Evolutionary conservation across 2,888 invertebrate genomes (phyloP), one percentile per base, ranked within the genome.

Genomic region (Nephrocerus scutellatus): DNA sequence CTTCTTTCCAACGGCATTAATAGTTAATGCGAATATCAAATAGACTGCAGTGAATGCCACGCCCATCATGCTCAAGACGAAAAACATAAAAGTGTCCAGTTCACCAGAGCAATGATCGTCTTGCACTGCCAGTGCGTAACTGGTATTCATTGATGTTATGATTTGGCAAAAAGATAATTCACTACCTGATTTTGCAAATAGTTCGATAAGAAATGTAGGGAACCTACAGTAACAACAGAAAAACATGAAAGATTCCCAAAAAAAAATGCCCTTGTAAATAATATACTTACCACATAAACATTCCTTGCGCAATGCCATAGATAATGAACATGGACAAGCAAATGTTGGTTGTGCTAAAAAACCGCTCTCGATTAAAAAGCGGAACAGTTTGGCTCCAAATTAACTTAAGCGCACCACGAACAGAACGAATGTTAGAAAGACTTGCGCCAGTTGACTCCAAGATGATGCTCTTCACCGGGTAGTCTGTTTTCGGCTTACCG

Each of bases 1-100:
- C 56, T 76, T 76, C 57, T 80, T 79, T 16, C 80, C 80, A 1
- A 71, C 50, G 2, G 59, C 44, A 45, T 74, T 72, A 14, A 78
- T 78, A 1, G 80, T 66, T 56, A 75, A 75, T 9, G 82, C 79
- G 13, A 80, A 79, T 15, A 76, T 52, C 21, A 80, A 55, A 59
- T 81, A 83, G 55, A 79, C 76, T 2, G 78, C 54, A 16, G 80
- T 72, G 54, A 82, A 81, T 5, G 75, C 74, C 0, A 73, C 68
- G 0, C 83, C 84, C 51, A 83, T 79, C 44, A 75, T 72, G 45
- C 83, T 72, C 31, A 84, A 76, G 31, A 77, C 76, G 51, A 75
- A 66, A 56, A 82, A 83, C 3, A 82, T 79, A 1, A 68, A 66
- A 0, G 72, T 64, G 55, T 81, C 78, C 45, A 81, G 73, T 0